These are phyloP conservation scores for Fragum fragum DNA, from an alignment of 2,888 invertebrate species.

Conservation along the genomic window DNA sequence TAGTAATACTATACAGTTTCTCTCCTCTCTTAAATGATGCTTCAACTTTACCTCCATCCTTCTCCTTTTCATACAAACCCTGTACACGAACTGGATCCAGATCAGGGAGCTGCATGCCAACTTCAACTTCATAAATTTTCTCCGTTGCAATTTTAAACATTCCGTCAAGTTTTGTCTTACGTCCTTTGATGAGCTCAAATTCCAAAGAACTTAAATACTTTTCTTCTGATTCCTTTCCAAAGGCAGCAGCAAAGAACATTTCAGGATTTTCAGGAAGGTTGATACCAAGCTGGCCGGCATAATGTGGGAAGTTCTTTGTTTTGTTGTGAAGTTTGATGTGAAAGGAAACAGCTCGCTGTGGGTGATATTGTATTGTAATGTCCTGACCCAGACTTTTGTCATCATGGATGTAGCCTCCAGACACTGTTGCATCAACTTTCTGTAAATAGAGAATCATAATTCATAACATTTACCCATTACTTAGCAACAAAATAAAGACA, in stretches of 20 bases:
- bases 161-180: slow-evolving; percentile 55
- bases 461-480: no score
- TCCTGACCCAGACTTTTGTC: slow-evolving; percentile 54
- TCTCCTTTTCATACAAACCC: slow-evolving; percentile 45
- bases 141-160: slow-evolving; percentile 58
- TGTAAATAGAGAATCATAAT: no score
- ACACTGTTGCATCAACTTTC: slow-evolving; percentile 65
- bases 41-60: slow-evolving; percentile 46
- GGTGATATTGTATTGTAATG: slow-evolving; percentile 65
- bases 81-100: slow-evolving; percentile 44
- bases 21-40: slow-evolving; percentile 51
- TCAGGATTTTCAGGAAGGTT: slow-evolving; percentile 51
- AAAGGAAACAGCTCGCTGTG: slow-evolving; percentile 58
- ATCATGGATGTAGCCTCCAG: slow-evolving; percentile 66
- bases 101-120: slow-evolving; percentile 53
- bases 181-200: slow-evolving; percentile 63
- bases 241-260: slow-evolving; percentile 59
- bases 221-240: slow-evolving; percentile 57
- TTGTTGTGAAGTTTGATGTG: slow-evolving; percentile 56
- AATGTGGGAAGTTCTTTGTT: slow-evolving; percentile 45
- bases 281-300: slow-evolving; percentile 52
- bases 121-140: slow-evolving; percentile 54
- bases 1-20: slow-evolving; percentile 49
- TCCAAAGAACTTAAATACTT: slow-evolving; percentile 64
- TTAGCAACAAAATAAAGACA: no score